Base-by-base conservation (phyloP, 2,113 vertebrate species). In the Percina caprodes region DNA sequence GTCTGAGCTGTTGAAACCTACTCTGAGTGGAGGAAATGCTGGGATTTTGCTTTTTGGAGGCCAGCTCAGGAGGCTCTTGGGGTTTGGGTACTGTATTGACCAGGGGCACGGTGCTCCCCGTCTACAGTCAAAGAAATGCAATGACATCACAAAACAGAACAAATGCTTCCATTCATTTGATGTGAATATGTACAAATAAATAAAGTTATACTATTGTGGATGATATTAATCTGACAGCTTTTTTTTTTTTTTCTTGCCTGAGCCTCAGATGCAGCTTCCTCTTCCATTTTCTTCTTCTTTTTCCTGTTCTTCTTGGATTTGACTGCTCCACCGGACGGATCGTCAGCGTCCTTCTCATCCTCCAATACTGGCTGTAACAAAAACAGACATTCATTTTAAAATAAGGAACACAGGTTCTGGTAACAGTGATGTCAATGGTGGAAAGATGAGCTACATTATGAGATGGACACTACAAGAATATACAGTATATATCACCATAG, bases 241-340 rank as follows among this genome's bases (percentile, higher is more conserved):
- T 70, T 21, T 73, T 26, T 60, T 46, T 70, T 21, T 73, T 26
- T 65, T 59, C 69, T 77, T 90, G 69, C 94, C 90, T 92, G 91
- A 54, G 80, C 21, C n/a, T 83, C 80, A 24, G 89, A 42, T 18
- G 71, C 51, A 52, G 81, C 87, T 16, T 96, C 96, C 67, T 97
- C 97, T 65, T 96, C 95, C 16, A 95, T 94, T 94, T 96, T 97
- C 96, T 97, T 98, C 96, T 98, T 99, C 92, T 96, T 98, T 92
- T 97, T 99, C 93, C 97, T 98, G 88, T 96, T 99, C 89, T 97
- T 98, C 92, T 98, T 99, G 19, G 96, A 96, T 90, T 97, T 97
- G 33, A 94, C 94, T 70, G 94, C 95, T 73, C 92, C 94, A 73
- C 92, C 83, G 6, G 94, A 89, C 76, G 87, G 63, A 74, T 98